Percentiles rank a stretch among this genome's conserved stretches.
phyloP scores from a whole-genome alignment of 2,888 invertebrate genomes.

The Idaea straminata region DNA sequence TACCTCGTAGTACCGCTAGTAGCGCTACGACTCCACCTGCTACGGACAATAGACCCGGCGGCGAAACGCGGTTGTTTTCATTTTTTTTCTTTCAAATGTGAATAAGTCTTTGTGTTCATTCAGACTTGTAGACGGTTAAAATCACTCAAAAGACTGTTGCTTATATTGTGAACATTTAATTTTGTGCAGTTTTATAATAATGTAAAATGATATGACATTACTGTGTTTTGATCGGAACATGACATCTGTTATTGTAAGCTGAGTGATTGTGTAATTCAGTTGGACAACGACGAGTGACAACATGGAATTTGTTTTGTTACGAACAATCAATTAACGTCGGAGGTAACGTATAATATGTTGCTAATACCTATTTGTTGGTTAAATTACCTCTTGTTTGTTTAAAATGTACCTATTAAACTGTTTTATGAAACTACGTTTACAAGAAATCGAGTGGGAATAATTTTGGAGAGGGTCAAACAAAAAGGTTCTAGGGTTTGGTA shows the following conservation, averaged over 20 bases:
- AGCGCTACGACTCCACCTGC: constrained; percentile 41
- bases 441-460: constrained; percentile 16
- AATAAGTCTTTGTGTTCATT: constrained; percentile 60
- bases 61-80: constrained; percentile 62
- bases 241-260: constrained; percentile 36
- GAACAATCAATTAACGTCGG: constrained; percentile 25
- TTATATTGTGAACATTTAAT: constrained; percentile 17
- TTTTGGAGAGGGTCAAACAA: constrained; percentile 29
- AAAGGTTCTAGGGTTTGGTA: constrained; percentile 32
- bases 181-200: constrained; percentile 46
- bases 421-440: constrained; percentile 25
- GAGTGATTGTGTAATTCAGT: constrained; percentile 60
- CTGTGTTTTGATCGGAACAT: constrained; percentile 35
- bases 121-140: constrained; percentile 52
- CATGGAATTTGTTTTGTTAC: constrained; percentile 52
- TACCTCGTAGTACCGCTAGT: constrained; percentile 54
- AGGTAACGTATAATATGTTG: constrained; percentile 37
- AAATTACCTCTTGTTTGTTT: not conserved
- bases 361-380: not conserved
- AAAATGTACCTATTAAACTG: constrained; percentile 1
- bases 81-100: constrained; percentile 68
- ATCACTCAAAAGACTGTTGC: constrained; percentile 35
- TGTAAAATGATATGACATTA: constrained; percentile 40
- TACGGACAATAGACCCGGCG: constrained; percentile 66
- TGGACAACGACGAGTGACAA: constrained; percentile 50